phyloP scores from a whole-genome alignment of 2,113 vertebrate species.

The Ptilonorhynchus violaceus region DNA sequence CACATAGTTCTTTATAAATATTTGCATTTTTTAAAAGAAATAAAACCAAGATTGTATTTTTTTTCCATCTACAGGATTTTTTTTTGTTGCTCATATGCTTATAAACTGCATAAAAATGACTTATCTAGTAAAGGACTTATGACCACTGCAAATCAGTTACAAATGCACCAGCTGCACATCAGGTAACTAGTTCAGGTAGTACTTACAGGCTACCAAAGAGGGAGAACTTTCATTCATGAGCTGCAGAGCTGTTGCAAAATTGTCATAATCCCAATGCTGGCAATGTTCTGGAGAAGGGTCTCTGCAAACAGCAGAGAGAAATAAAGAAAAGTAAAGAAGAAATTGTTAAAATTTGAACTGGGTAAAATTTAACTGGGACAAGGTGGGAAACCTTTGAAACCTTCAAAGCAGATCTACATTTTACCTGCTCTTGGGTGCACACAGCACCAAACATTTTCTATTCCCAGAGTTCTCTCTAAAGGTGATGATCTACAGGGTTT shows the following conservation, averaged over 20 bases:
- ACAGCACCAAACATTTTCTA: not conserved
- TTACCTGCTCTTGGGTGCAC: not conserved
- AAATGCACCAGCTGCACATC: not conserved
- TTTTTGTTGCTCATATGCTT: not conserved
- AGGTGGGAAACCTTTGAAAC: not conserved
- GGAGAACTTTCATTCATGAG: not conserved
- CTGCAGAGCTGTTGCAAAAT: not conserved
- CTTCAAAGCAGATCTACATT: not conserved
- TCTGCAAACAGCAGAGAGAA: not conserved
- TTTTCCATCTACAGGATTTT: not conserved
- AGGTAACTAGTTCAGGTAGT: not conserved
- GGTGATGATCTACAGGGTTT: not conserved
- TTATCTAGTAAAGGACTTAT: not conserved
- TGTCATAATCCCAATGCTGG: not conserved
- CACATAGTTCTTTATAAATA: not conserved
- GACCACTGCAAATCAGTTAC: not conserved
- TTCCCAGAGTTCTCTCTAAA: not conserved
- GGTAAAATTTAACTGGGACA: not conserved
- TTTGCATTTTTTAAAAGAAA: not conserved
- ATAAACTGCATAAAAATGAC: not conserved
- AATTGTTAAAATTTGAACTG: not conserved
- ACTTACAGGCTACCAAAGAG: not conserved
- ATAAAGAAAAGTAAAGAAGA: not conserved
- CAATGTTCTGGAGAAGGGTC: not conserved
- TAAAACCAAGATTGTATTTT: not conserved